Evolutionary conservation across 2,888 invertebrate species (phyloP).

Genomic region (Leistus spinibarbis): DNA sequence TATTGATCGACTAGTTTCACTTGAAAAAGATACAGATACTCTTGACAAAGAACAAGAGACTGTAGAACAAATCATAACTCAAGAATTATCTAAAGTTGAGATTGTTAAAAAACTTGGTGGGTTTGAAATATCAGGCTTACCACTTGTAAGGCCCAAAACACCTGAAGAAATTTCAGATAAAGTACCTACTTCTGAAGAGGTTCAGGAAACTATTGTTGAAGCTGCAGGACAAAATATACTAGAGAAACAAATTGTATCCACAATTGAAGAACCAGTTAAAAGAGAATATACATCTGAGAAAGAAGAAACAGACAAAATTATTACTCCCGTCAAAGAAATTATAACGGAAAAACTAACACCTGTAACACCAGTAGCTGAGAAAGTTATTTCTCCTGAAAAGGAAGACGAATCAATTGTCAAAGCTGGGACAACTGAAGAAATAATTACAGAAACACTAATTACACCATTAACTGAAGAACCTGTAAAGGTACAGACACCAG

Average conservation of each 20-base stretch:
- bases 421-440: conserved; percentile 21
- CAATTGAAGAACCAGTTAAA: too few relatives aligned
- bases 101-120: neutral
- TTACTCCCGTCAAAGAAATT: neutral
- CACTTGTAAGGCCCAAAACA: neutral
- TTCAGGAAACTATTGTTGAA: neutral
- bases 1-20: neutral
- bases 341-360: conserved; percentile 1
- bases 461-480: neutral
- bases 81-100: neutral
- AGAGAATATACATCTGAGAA: neutral
- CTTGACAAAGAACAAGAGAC: neutral
- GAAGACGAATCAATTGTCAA: conserved; percentile 7
- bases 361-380: conserved; percentile 6
- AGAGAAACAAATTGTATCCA: neutral
- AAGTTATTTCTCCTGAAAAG: conserved; percentile 1
- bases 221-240: neutral
- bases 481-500: neutral
- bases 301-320: neutral
- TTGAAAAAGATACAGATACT: neutral
- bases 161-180: neutral
- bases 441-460: neutral
- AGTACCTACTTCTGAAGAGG: neutral
- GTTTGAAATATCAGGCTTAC: neutral
- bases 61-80: neutral